Evolutionary conservation across 2,797 vertebrate species (phyloP), one percentile per base, ranked within the genome.

Genomic region (Sus cebifrons): DNA sequence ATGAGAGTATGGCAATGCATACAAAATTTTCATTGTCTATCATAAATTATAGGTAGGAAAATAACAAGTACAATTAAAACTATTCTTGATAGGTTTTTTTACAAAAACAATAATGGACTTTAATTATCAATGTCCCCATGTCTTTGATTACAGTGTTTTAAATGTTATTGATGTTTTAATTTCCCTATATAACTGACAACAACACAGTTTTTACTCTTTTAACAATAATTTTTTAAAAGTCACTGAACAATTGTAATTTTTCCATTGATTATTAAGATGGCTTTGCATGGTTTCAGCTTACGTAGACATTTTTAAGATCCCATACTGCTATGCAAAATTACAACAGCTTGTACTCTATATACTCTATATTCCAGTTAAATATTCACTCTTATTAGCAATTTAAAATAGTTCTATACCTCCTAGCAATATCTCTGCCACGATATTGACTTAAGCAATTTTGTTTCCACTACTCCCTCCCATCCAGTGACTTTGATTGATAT

Each of bases 31-130:
- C n/a, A 27, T 49, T 68, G 11, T 25, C 20, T n/a, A 40, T 78
- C 18, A 44, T 65, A 87, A 95, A 78, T 62, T 96, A 88, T 77
- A 93, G 62, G 27, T 40, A 91, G 87, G 52, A 96, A 94, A 40
- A n/a, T 20, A 29, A 68, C 67, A 95, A 94, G 36, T 68, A 81
- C 21, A 52, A 15, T 79, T 95, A 60, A 95, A 92, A 86, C 17
- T 71, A 79, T 36, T 49, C 16, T 65, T 62, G 18, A 73, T n/a
- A 91, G 89, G 11, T n/a, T 67, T 89, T 77, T 84, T 74, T 67
- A 84, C 21, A 89, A 70, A 89, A 81, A 81, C 3, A 73, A 20
- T 78, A 82, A 86, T 90, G 54, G 71, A 68, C 54, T 86, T 92
- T 79, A 89, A 95, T 64, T 75, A 54, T 90, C 81, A 96, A 49